Conservation (phyloP, 1,140 invertebrate species). For the Drosophila bifasciata region DNA sequence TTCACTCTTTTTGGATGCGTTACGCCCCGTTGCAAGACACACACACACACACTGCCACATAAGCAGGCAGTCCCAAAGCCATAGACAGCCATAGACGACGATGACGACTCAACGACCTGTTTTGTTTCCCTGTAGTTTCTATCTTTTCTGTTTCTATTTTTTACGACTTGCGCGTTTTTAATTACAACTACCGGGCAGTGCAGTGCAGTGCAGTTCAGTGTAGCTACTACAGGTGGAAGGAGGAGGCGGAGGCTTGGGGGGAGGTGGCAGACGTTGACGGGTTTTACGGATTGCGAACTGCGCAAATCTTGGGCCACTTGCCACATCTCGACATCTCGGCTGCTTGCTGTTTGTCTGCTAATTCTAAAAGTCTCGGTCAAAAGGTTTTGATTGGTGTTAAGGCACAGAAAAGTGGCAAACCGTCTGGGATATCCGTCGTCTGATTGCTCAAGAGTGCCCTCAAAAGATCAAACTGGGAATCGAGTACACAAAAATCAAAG, state of each 20-base stretch:
- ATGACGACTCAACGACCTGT: constrained; percentile 39
- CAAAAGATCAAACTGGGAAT: background rate
- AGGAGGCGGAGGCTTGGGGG: background rate
- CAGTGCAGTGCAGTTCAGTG: constrained; percentile 7
- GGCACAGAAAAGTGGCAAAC: constrained; percentile 39
- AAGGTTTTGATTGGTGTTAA: constrained; percentile 53
- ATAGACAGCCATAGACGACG: constrained; percentile 23
- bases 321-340: constrained; percentile 19
- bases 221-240: background rate
- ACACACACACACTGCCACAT: constrained; percentile 25
- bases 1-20: constrained; percentile 59
- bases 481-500: no score
- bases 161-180: constrained; percentile 79
- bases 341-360: constrained; percentile 42
- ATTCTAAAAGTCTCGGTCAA: constrained; percentile 54
- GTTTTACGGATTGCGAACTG: constrained; percentile 56
- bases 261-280: constrained; percentile 51
- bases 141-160: constrained; percentile 58
- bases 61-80: background rate
- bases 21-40: constrained; percentile 61
- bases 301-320: constrained; percentile 35
- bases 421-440: constrained; percentile 23
- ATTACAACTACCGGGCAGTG: constrained; percentile 71
- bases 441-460: constrained; percentile 28
- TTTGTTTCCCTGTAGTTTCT: constrained; percentile 22